Percentiles rank a stretch among this genome's conserved stretches.
Evolutionary conservation across 2,113 vertebrate genomes (phyloP).

Genomic region (Hiodon alosoides): DNA sequence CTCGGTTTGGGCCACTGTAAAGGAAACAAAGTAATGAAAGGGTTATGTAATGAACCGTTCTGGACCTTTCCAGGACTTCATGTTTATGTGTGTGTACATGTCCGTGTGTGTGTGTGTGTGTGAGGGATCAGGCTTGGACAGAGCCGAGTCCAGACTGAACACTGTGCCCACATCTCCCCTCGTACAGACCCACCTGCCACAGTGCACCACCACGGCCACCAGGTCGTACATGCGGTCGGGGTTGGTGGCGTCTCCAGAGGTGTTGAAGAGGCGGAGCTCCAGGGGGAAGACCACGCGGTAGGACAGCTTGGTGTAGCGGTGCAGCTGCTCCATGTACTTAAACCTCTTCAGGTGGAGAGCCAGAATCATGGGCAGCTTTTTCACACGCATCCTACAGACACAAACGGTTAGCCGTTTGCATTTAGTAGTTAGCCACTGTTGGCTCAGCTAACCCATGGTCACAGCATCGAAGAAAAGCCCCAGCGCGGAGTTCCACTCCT

Average conservation of each 20-base stretch:
- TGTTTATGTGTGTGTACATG: not conserved
- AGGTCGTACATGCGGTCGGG: constrained; percentile 88
- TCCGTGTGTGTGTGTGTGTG: not conserved
- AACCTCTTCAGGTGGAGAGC: constrained; percentile 88
- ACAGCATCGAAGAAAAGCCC: not conserved
- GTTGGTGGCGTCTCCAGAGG: constrained; percentile 87
- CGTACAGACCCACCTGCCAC: constrained; percentile 68
- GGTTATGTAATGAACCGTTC: too few relatives aligned
- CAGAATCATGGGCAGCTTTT: constrained; percentile 89
- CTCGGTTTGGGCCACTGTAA: constrained; percentile 81
- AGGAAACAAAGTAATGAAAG: not conserved
- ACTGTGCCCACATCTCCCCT: too few relatives aligned
- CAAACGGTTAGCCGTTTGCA: not conserved
- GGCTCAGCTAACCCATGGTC: not conserved
- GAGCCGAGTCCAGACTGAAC: too few relatives aligned
- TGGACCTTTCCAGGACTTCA: too few relatives aligned
- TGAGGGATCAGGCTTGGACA: not conserved
- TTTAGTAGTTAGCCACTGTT: not conserved
- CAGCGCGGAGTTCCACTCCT: not conserved
- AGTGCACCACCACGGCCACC: constrained; percentile 88
- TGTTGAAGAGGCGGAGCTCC: constrained; percentile 90
- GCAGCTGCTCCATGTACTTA: constrained; percentile 93
- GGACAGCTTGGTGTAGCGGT: constrained; percentile 89
- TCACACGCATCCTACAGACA: constrained; percentile 76
- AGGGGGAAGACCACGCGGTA: constrained; percentile 89